Evolutionary conservation across 2,888 invertebrate species (phyloP).

Genomic region (Synergus umbraculus): DNA sequence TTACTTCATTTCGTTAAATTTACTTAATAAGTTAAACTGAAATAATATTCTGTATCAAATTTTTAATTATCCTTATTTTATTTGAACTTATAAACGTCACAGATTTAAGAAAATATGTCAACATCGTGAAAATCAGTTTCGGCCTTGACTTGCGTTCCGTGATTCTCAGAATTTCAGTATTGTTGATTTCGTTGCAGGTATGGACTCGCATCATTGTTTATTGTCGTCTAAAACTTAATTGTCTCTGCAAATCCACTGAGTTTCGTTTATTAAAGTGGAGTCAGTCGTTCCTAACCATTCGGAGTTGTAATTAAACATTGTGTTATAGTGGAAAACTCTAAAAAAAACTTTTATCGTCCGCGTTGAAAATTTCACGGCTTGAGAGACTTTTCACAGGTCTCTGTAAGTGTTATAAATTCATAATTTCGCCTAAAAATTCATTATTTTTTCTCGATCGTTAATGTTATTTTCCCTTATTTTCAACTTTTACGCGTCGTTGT

Average conservation of each 20-base stretch:
- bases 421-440: neutral
- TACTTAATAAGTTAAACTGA: neutral
- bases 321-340: neutral
- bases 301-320: neutral
- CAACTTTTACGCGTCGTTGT: neutral
- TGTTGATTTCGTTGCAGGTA: neutral
- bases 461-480: neutral
- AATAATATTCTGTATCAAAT: neutral
- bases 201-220: neutral
- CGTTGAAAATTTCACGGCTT: neutral
- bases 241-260: neutral
- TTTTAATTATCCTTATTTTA: neutral
- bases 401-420: no score
- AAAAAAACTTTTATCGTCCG: neutral
- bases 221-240: neutral
- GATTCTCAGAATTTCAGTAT: neutral
- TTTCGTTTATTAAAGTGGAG: neutral
- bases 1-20: neutral
- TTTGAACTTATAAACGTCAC: neutral
- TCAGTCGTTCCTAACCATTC: neutral
- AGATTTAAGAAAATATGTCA: neutral
- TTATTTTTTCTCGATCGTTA: neutral
- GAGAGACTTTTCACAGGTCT: neutral
- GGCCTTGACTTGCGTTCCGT: neutral
- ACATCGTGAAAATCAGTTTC: neutral